A percentile compares a stretch with the other conserved stretches of the same genome.
These are phyloP conservation scores for Oscheius sp. DNA, from an alignment of 2,888 invertebrate genomes.

Conservation along the genomic window DNA sequence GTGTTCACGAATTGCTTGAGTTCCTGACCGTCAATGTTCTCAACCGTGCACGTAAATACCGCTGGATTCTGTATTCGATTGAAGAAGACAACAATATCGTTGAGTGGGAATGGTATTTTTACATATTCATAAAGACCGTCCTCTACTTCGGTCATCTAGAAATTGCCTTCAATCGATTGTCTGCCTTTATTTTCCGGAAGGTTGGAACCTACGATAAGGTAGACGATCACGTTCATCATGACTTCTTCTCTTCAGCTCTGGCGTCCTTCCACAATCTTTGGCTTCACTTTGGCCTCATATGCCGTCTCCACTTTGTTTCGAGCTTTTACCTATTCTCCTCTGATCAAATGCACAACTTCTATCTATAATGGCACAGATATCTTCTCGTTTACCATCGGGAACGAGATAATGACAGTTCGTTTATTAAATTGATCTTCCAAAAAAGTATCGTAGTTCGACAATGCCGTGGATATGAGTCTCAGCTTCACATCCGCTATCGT, in stretches of 20 bases:
- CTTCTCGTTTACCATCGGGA: neutral
- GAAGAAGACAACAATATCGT: neutral
- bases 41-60: neutral
- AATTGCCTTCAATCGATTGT: neutral
- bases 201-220: neutral
- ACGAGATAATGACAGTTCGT: neutral
- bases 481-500: neutral
- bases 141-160: neutral
- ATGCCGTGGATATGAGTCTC: neutral
- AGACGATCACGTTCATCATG: neutral
- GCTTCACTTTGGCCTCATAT: too few species aligned
- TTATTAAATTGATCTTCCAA: neutral
- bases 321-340: neutral
- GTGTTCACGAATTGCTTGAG: neutral
- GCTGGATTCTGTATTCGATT: neutral
- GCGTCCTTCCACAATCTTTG: too few species aligned
- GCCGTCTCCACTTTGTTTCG: neutral
- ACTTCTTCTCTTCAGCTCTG: too few species aligned
- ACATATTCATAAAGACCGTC: neutral
- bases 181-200: neutral
- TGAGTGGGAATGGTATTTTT: neutral
- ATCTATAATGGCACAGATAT: neutral
- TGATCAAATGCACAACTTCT: neutral
- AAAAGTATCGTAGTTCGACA: neutral
- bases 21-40: neutral